Conservation (phyloP, 2,113 vertebrate genomes). For the Propithecus coquereli region DNA sequence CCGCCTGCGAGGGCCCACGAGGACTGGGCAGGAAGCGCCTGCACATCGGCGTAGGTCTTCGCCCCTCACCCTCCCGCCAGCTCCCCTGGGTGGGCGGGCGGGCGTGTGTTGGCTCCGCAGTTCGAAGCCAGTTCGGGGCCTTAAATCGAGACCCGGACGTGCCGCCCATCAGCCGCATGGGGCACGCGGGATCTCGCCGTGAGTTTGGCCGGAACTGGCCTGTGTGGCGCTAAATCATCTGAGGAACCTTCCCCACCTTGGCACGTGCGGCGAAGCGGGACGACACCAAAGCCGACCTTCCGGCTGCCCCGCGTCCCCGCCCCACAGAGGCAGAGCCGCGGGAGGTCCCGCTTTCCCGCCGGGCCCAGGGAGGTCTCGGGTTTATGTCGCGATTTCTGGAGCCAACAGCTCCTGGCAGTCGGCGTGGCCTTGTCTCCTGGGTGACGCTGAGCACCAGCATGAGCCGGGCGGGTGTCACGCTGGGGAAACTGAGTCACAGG, state of each 20-base stretch:
- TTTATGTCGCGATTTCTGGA: background rate
- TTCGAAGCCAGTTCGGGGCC: too few relatives aligned
- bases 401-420: too few relatives aligned
- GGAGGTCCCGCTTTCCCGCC: background rate
- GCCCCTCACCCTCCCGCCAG: too few relatives aligned
- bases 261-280: too few relatives aligned
- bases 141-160: background rate
- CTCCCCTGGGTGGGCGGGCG: fast-evolving
- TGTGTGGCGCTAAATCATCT: background rate
- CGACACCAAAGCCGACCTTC: background rate
- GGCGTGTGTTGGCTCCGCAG: too few relatives aligned
- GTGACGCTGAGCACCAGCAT: background rate
- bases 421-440: background rate
- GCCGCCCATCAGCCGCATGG: background rate
- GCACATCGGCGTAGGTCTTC: constrained; percentile 80
- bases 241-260: background rate
- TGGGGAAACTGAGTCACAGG: too few relatives aligned
- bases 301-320: fast-evolving
- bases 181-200: fast-evolving
- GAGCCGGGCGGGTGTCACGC: background rate
- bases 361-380: background rate
- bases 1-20: constrained; percentile 69
- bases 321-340: background rate
- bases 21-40: constrained; percentile 80
- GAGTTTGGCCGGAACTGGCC: background rate